Conservation (phyloP, 1,140 invertebrate genomes). For the Helicoverpa zea region DNA sequence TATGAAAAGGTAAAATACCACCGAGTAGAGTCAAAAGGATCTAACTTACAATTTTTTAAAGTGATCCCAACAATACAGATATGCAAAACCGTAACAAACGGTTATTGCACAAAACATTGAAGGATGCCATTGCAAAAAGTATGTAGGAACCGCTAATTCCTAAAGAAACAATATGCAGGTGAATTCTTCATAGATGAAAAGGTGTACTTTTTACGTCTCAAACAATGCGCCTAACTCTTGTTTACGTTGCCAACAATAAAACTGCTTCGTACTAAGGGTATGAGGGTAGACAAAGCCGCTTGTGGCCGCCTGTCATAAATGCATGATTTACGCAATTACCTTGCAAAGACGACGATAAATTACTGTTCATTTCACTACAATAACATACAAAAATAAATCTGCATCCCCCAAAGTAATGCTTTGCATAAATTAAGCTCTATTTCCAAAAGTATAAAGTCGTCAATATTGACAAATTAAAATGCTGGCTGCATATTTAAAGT, state of each 20-base stretch:
- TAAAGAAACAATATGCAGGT: constrained; percentile 43
- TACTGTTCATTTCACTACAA: constrained; percentile 79
- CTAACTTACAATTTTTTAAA: no score
- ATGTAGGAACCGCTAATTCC: background rate
- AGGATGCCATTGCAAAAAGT: no score
- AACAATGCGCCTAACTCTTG: constrained; percentile 54
- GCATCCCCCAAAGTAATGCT: constrained; percentile 38
- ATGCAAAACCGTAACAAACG: no score
- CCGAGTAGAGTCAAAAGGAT: no score
- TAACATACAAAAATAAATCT: constrained; percentile 62
- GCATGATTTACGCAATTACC: constrained; percentile 85
- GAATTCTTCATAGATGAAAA: constrained; percentile 24
- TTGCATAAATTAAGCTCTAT: constrained; percentile 60
- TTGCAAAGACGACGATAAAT: constrained; percentile 84
- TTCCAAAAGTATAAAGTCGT: constrained; percentile 1
- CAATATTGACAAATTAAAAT: background rate
- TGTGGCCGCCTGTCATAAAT: constrained; percentile 84
- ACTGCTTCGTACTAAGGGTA: constrained; percentile 59
- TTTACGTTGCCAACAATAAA: constrained; percentile 72
- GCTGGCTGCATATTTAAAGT: constrained; percentile 6
- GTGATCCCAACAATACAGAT: no score
- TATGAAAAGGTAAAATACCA: no score
- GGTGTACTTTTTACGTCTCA: constrained; percentile 40
- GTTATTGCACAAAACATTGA: no score
- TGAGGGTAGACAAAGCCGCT: constrained; percentile 76